phyloP scores from a whole-genome alignment of 1,140 invertebrate genomes.

The Scaptomyza graminum region DNA sequence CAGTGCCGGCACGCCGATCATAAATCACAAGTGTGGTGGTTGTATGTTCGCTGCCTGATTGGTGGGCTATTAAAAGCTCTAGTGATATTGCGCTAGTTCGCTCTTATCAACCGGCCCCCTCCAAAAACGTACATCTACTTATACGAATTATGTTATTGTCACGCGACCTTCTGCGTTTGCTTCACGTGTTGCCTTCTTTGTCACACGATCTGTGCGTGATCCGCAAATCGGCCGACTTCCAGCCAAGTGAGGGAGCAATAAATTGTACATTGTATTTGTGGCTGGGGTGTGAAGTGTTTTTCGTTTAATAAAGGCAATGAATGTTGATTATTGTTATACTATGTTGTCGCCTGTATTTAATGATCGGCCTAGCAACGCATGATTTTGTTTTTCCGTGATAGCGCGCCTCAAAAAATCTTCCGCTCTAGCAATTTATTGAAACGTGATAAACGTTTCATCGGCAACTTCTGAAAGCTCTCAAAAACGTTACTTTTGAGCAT shows the following conservation, averaged over 20 bases:
- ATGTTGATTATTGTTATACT: slow-evolving; percentile 30
- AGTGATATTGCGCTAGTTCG: slow-evolving; percentile 72
- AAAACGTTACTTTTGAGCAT: slow-evolving; percentile 37
- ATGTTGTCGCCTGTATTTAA: slow-evolving; percentile 19
- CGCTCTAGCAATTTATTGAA: slow-evolving; percentile 40
- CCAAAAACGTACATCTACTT: slow-evolving; percentile 18
- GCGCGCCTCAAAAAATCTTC: slow-evolving; percentile 51
- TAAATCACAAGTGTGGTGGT: slow-evolving; percentile 38
- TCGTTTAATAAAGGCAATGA: slow-evolving; percentile 64
- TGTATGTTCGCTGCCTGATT: slow-evolving; percentile 46
- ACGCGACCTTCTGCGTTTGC: slow-evolving; percentile 65
- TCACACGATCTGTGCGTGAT: slow-evolving; percentile 66
- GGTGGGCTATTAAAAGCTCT: slow-evolving; percentile 69
- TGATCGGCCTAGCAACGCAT: slow-evolving; percentile 25
- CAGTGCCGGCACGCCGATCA: slow-evolving; percentile 68
- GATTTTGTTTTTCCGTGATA: slow-evolving; percentile 7
- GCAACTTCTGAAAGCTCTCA: slow-evolving; percentile 60
- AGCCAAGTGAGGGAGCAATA: neutral
- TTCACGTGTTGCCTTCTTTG: slow-evolving; percentile 56
- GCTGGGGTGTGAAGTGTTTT: neutral
- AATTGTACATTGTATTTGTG: slow-evolving; percentile 19
- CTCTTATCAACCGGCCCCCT: slow-evolving; percentile 56
- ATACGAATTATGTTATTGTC: slow-evolving; percentile 64
- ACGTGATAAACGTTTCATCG: slow-evolving; percentile 49
- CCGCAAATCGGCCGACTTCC: slow-evolving; percentile 64